Evolutionary conservation across 2,888 invertebrate genomes (phyloP).

Genomic region (Watsonalla cultraria): DNA sequence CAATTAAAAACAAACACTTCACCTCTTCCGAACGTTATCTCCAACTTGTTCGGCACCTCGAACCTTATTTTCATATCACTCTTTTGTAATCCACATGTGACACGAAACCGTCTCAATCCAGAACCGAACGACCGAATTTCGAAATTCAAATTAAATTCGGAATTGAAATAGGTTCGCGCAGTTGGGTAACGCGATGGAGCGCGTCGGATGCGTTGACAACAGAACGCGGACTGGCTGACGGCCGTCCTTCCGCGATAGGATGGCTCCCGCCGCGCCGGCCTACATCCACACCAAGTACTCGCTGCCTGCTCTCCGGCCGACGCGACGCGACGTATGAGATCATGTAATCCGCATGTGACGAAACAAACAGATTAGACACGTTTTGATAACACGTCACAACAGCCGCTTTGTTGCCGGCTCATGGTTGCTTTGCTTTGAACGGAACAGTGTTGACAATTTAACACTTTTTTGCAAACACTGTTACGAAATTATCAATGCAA

Average conservation of each 20-base stretch:
- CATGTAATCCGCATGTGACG: conserved; percentile 70
- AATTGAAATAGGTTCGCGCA: conserved; percentile 30
- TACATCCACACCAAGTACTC: conserved; percentile 39
- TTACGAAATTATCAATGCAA: no score
- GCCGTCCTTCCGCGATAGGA: conserved; percentile 68
- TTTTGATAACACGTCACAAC: conserved; percentile 50
- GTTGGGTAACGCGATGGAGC: conserved; percentile 43
- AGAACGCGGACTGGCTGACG: conserved; percentile 48
- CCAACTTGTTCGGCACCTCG: conserved; percentile 75
- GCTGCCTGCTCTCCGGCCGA: conserved; percentile 14
- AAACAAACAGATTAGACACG: conserved; percentile 46
- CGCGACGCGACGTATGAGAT: conserved; percentile 45
- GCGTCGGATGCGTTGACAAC: conserved; percentile 64
- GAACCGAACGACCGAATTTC: conserved; percentile 26
- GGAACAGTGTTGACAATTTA: no score
- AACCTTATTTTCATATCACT: conserved; percentile 73
- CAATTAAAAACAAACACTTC: conserved; percentile 37
- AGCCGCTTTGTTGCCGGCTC: conserved; percentile 16
- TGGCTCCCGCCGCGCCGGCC: conserved; percentile 73
- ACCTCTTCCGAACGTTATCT: conserved; percentile 71
- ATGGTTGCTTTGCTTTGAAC: background rate
- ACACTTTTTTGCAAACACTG: no score
- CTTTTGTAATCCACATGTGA: conserved; percentile 33
- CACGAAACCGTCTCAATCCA: conserved; percentile 33
- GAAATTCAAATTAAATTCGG: conserved; percentile 19